phyloP scores from a whole-genome alignment of 2,888 invertebrate genomes.

The Limenitis camilla region DNA sequence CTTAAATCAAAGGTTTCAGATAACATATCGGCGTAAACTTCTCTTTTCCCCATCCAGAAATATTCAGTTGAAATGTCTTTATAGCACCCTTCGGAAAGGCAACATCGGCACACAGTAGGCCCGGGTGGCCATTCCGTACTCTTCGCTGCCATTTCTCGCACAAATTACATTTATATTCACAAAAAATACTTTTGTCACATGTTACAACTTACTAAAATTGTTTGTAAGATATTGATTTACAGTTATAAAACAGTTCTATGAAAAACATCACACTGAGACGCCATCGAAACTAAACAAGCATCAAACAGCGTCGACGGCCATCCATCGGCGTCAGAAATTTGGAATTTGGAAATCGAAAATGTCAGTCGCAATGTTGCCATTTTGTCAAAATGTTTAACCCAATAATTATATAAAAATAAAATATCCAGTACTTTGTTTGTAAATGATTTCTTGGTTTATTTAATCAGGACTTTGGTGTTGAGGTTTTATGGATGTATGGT shows the following conservation, averaged over 20 bases:
- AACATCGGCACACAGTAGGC: constrained; percentile 64
- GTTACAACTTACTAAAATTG: constrained; percentile 23
- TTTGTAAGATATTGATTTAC: constrained; percentile 18
- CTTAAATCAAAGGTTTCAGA: constrained; percentile 50
- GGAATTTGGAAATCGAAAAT: background rate
- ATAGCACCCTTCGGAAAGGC: constrained; percentile 62
- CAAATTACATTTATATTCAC: constrained; percentile 34
- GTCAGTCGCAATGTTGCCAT: constrained; percentile 1
- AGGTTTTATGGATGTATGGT: no score
- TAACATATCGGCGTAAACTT: constrained; percentile 66
- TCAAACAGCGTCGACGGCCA: background rate
- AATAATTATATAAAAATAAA: no score
- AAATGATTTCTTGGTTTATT: no score
- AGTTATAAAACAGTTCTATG: constrained; percentile 6
- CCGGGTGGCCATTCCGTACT: constrained; percentile 61
- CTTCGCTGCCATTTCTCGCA: constrained; percentile 54
- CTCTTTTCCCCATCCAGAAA: constrained; percentile 69
- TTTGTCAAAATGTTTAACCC: background rate
- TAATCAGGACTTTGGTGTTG: no score
- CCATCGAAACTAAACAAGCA: constrained; percentile 11
- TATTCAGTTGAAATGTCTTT: constrained; percentile 70
- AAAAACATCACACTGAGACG: constrained; percentile 15
- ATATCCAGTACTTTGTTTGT: no score
- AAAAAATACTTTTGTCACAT: constrained; percentile 36
- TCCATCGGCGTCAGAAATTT: background rate